Base-by-base conservation (phyloP, 2,113 vertebrate species). In the Paradisaea rubra region DNA sequence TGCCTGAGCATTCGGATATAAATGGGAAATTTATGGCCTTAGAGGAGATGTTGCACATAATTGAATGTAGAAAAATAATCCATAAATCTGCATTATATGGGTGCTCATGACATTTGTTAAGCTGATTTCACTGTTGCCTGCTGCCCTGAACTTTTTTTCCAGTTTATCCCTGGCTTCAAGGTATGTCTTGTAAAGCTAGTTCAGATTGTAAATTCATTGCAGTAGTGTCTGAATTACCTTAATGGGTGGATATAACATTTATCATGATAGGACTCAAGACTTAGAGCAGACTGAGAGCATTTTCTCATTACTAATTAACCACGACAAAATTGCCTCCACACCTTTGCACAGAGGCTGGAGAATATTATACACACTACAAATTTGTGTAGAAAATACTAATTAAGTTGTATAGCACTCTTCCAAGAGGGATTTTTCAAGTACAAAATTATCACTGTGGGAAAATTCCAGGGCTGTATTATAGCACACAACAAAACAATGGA, bases 231-330 rank as follows among this genome's bases (percentile, higher is more conserved):
- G 63, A 35, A 41, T 81, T 78, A 73, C 41, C 61, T 66, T 74
- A 86, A 66, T 37, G 13, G 59, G 68, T 69, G n/a, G 28, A 49
- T 85, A 53, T 22, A 52, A 9, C 21, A 39, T 91, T 89, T 56
- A 35, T 61, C 35, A 31, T 50, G 23, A 47, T 15, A 77, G 19
- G 13, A 23, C 39, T 88, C 33, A 47, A 60, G 33, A 83, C 33
- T 37, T 68, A 31, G 25, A 86, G 25, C 44, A 68, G 37, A 37
- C 37, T 23, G 81, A 28, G 33, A 81, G 15, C 21, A 42, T 71
- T 69, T 23, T 65, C 56, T 88, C 68, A 59, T 91, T 90, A 63
- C 74, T 90, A 91, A 91, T 88, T 91, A 86, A 91, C 28, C 37
- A 90, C 33, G 57, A 41, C 0, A 10, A 77, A 94, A 91, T 91